These are phyloP conservation scores for Galerucella calmariensis DNA, from an alignment of 2,888 invertebrate species.

Conservation along the genomic window DNA sequence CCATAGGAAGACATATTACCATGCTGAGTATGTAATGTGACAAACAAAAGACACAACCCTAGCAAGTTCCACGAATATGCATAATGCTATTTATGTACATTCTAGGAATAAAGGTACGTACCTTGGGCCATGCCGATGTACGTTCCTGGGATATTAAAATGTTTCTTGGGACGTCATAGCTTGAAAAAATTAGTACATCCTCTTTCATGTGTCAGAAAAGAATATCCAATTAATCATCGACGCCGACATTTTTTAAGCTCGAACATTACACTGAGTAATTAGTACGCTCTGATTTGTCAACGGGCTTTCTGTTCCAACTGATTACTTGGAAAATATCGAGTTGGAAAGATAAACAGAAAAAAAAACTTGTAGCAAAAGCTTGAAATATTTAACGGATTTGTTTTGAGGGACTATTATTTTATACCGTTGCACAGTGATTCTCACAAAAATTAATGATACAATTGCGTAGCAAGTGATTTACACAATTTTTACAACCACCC, in stretches of 20 bases:
- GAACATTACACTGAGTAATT: constrained; percentile 9
- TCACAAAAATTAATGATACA: too few species aligned
- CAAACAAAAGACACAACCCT: too few species aligned
- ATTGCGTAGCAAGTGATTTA: too few species aligned
- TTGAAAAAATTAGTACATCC: not conserved
- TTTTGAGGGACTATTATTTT: not conserved
- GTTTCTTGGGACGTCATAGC: too few species aligned
- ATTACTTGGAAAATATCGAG: not conserved
- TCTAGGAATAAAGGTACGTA: too few species aligned
- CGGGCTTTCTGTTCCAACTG: not conserved
- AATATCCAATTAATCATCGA: constrained; percentile 11
- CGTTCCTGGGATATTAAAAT: too few species aligned
- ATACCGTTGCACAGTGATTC: not conserved
- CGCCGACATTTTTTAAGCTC: not conserved
- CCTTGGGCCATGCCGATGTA: too few species aligned
- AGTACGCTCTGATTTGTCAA: constrained; percentile 13
- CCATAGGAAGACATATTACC: too few species aligned
- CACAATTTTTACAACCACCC: too few species aligned
- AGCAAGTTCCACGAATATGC: too few species aligned
- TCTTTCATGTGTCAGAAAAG: constrained; percentile 2
- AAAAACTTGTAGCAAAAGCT: not conserved
- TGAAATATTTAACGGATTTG: not conserved
- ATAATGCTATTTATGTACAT: too few species aligned
- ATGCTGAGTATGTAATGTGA: too few species aligned
- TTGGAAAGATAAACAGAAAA: not conserved